These are phyloP conservation scores for Hesperia comma DNA, from an alignment of 2,888 invertebrate genomes.

Conservation along the genomic window DNA sequence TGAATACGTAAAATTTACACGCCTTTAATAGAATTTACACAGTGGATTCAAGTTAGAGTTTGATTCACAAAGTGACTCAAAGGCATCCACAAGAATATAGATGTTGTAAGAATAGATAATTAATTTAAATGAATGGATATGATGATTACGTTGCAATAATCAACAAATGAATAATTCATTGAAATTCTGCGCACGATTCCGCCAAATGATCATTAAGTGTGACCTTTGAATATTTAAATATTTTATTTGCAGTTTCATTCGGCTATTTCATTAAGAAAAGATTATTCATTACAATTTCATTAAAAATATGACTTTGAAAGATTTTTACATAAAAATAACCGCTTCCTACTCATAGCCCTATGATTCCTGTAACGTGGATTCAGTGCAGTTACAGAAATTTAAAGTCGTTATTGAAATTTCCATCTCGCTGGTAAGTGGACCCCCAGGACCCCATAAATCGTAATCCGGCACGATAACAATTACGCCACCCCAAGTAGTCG, in stretches of 20 bases:
- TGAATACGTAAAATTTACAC: too few species aligned
- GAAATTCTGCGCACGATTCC: conserved; percentile 34
- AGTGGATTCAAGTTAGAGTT: neutral
- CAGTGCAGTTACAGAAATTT: too few species aligned
- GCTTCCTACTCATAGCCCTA: too few species aligned
- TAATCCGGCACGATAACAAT: too few species aligned
- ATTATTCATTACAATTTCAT: neutral
- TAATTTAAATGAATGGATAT: conserved; percentile 25
- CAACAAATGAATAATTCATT: conserved; percentile 30
- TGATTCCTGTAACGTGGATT: too few species aligned
- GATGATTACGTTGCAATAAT: conserved; percentile 22
- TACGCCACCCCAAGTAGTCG: too few species aligned
- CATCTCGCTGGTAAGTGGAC: too few species aligned
- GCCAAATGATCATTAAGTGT: conserved; percentile 27
- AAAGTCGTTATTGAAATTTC: too few species aligned
- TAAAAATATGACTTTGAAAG: neutral
- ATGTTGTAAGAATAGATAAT: conserved; percentile 29
- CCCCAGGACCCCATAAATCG: too few species aligned
- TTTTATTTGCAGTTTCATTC: conserved; percentile 16
- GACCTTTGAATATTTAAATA: conserved; percentile 26
- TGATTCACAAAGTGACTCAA: conserved; percentile 31
- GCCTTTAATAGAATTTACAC: too few species aligned
- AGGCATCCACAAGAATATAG: conserved; percentile 13
- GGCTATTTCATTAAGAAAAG: neutral
- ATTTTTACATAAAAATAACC: too few species aligned